Percentiles rank a stretch among this genome's conserved stretches.
These are phyloP conservation scores for Enteromius fasciolatus DNA, from an alignment of 2,797 vertebrate genomes.

Conservation along the genomic window DNA sequence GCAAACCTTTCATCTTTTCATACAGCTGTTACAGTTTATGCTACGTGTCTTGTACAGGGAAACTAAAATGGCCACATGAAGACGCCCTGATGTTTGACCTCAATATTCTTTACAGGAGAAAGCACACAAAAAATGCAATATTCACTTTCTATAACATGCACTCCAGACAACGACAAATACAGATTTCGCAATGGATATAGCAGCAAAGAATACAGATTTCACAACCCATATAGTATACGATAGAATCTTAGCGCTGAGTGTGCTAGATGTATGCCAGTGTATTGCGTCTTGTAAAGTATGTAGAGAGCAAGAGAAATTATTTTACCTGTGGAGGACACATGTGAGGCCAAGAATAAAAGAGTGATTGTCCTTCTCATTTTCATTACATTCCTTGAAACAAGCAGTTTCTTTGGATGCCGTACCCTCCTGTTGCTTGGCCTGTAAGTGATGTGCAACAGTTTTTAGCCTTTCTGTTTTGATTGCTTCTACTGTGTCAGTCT, in stretches of 20 bases:
- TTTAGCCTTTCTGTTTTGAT: slow-evolving; percentile 40
- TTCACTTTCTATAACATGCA: background rate
- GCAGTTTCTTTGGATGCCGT: slow-evolving; percentile 9
- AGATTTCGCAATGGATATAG: background rate
- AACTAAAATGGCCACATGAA: slow-evolving; percentile 31
- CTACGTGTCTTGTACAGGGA: background rate
- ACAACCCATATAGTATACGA: background rate
- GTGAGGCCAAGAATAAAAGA: slow-evolving; percentile 45
- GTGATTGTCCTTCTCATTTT: slow-evolving; percentile 28
- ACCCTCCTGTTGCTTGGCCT: slow-evolving; percentile 24
- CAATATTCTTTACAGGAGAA: background rate
- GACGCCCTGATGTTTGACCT: slow-evolving; percentile 16
- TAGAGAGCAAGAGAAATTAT: background rate
- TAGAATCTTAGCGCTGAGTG: background rate
- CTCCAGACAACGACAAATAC: background rate
- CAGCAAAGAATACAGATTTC: background rate
- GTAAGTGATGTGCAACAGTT: slow-evolving; percentile 25
- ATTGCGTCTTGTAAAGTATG: background rate
- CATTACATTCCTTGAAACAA: slow-evolving; percentile 43
- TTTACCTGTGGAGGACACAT: slow-evolving; percentile 57
- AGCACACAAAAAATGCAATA: background rate
- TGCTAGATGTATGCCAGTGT: background rate
- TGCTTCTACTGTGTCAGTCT: slow-evolving; percentile 32
- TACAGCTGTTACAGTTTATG: background rate
- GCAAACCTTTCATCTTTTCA: slow-evolving; percentile 29